Base-by-base conservation (phyloP, 2,888 invertebrate species). In the Cephus sareptanus region DNA sequence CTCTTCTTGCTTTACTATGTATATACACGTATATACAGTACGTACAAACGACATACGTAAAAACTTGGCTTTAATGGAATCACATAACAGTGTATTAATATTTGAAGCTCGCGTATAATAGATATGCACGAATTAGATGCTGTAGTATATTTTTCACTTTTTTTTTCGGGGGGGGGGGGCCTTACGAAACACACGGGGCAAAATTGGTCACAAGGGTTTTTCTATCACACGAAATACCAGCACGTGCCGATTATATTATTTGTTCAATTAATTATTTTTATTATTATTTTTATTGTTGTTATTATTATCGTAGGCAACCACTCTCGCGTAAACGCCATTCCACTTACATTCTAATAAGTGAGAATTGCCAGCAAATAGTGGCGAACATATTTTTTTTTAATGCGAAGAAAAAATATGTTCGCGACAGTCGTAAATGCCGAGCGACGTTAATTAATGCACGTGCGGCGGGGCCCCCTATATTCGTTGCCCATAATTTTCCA, bases 401-500 rank as follows among this genome's bases (percentile, higher is more conserved):
- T 2, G 40, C 0, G 6, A 56, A 56, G 6, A 56, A 56, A 9
- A 56, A 56, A 23, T 1, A 56, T 23, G 23, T 56, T 56, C 2
- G 56, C 56, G 56, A 56, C 56, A 23, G 23, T 56, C 56, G 56
- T 9, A 23, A 56, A 56, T 23, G 56, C 6, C 56, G 56, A 23
- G 56, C 56, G 1, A 56, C 15, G 56, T 56, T 56, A 56, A 56
- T 56, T 56, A 56, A 56, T 56, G 56, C 56, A 23, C 56, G 56
- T 23, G 9, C 56, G 6, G 56, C 56, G 23, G 23, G 56, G 56
- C 1, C 56, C 56, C 56, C 56, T 23, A 56, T 56, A 56, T 15
- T 56, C 56, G 33, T 31, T 71, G 40, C 75, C 76, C 80, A 80
- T 82, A 80, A 81, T 80, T 82, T 81, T 78, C 75, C 79, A 78